Percentiles rank a stretch among this genome's conserved stretches.
Conservation (phyloP, 2,888 invertebrate species). For the Peribatodes rhomboidaria region DNA sequence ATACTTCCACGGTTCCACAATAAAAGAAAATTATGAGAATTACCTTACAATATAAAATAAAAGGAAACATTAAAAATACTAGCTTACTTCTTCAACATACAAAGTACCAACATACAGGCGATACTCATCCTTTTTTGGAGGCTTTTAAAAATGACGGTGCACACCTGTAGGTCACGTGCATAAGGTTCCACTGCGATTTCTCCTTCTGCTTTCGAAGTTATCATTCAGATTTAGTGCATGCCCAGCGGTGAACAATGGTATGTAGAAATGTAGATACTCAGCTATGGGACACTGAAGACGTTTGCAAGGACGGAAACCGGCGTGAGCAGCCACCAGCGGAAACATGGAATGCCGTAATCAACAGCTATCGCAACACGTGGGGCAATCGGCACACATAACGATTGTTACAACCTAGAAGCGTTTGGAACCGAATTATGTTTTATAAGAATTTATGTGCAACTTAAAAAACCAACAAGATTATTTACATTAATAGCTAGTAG, state of each 20-base stretch:
- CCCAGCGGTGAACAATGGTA: background rate
- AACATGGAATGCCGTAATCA: slow-evolving; percentile 61
- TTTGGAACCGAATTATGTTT: slow-evolving; percentile 21
- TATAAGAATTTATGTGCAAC: slow-evolving; percentile 25
- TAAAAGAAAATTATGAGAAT: too few relatives aligned
- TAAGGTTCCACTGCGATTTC: too few relatives aligned
- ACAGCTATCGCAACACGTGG: slow-evolving; percentile 57
- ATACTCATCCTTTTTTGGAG: too few relatives aligned
- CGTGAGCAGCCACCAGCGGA: slow-evolving; percentile 54
- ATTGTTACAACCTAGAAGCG: slow-evolving; percentile 31
- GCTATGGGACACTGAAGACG: slow-evolving; percentile 33
- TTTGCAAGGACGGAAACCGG: slow-evolving; percentile 46
- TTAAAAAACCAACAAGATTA: background rate
- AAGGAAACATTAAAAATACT: too few relatives aligned
- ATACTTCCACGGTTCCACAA: too few relatives aligned
- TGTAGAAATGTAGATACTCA: background rate
- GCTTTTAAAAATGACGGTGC: too few relatives aligned
- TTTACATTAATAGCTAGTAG: background rate
- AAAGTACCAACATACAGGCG: too few relatives aligned
- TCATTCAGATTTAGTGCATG: too few relatives aligned
- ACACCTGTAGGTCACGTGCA: too few relatives aligned
- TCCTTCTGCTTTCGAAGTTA: too few relatives aligned
- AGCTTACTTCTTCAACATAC: too few relatives aligned
- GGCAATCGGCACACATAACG: slow-evolving; percentile 67
- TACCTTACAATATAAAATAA: too few relatives aligned